Percentiles rank a stretch among this genome's conserved stretches.
These are phyloP conservation scores for Stercorarius parasiticus DNA, from an alignment of 2,113 vertebrate genomes.

Conservation along the genomic window DNA sequence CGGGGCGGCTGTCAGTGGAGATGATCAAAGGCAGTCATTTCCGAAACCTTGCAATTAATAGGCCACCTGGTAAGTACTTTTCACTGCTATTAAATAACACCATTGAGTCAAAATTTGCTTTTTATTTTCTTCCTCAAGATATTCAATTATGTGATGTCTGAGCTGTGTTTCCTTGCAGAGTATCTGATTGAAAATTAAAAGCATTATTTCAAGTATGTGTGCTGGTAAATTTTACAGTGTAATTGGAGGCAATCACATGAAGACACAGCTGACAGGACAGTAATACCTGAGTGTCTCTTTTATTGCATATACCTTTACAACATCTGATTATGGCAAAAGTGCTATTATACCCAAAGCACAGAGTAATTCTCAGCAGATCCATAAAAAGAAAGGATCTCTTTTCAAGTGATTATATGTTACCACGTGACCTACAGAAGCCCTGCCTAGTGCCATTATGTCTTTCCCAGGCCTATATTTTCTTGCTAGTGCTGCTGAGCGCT, in stretches of 20 bases:
- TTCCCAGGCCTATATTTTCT: not conserved
- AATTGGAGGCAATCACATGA: not conserved
- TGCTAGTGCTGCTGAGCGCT: not conserved
- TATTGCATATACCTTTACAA: not conserved
- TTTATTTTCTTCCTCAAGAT: not conserved
- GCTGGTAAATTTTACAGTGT: not conserved
- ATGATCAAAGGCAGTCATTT: slow-evolving; percentile 98
- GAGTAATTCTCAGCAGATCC: not conserved
- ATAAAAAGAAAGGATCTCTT: not conserved
- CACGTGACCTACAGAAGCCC: not conserved
- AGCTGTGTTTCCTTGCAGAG: not conserved
- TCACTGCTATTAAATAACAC: not conserved
- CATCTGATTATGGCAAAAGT: not conserved
- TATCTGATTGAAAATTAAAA: slow-evolving; percentile 5
- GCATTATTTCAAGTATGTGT: not conserved
- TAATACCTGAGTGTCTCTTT: not conserved
- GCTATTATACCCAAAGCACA: not conserved
- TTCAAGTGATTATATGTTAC: not conserved
- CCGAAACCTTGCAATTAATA: slow-evolving; percentile 89
- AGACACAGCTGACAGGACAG: not conserved
- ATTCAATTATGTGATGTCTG: not conserved
- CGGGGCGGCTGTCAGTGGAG: slow-evolving; percentile 94
- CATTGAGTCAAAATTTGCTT: not conserved
- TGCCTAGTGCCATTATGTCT: not conserved
- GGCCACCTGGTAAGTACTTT: slow-evolving; percentile 86